A percentile compares a stretch with the other conserved stretches of the same genome.
Evolutionary conservation across 2,888 invertebrate genomes (phyloP).

Genomic region (Melieria crassipennis): DNA sequence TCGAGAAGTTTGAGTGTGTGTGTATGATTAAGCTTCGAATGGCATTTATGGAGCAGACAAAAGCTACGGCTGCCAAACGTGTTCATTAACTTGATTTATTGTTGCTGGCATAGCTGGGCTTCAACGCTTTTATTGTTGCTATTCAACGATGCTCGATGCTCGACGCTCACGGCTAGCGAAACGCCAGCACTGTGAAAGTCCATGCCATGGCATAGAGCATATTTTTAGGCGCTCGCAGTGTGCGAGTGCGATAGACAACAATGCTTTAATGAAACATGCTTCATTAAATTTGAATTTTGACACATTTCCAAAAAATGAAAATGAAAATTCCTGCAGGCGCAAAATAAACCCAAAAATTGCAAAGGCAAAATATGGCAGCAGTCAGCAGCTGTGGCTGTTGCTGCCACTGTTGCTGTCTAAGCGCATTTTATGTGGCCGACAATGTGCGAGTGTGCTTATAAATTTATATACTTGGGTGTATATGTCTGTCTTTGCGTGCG

Average conservation of each 20-base stretch:
- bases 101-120: constrained; percentile 28
- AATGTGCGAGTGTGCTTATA: no score
- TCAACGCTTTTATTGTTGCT: neutral
- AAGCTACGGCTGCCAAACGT: constrained; percentile 5
- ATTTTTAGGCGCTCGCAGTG: neutral
- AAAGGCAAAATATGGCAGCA: no score
- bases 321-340: no score
- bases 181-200: neutral
- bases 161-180: neutral
- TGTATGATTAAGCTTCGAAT: neutral
- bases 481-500: no score
- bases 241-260: neutral
- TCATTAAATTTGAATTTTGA: constrained; percentile 34
- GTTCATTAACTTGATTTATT: constrained; percentile 37
- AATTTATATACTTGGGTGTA: no score
- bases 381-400: no score
- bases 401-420: no score
- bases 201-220: neutral
- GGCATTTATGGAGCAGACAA: neutral
- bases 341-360: no score
- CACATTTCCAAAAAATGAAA: constrained; percentile 12
- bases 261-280: constrained; percentile 27
- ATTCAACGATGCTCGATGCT: neutral
- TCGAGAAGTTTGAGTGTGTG: neutral
- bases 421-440: no score